Evolutionary conservation across 2,888 invertebrate genomes (phyloP), one percentile per base, ranked within the genome.

Genomic region (Magallana nippona): DNA sequence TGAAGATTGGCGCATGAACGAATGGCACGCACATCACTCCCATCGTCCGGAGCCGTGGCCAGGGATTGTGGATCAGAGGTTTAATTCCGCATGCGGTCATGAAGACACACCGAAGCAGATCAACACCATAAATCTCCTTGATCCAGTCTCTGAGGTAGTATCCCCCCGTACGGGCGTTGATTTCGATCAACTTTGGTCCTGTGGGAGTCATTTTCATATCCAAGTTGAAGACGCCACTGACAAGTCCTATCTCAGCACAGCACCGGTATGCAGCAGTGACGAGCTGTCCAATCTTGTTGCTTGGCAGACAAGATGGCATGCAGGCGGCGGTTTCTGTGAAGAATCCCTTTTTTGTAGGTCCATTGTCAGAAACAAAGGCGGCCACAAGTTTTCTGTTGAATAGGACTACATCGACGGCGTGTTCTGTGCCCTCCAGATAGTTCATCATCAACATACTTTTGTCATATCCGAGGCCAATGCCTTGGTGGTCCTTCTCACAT

Each of bases 361-460:
- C 91, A 83, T 91, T 91, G 82, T 91, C 91, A 10, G 89, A 89
- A 13, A 91, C 83, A 79, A 90, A 90, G 1, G 91, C 91, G 2
- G 88, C 89, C 11, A 91, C 63, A n/a, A 90, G 82, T 77, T 89
- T 87, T 27, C 90, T 62, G 13, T 89, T 82, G 71, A 83, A 90
- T 3, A 91, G 86, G 27, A 89, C 85, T 10, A 91, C 63, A 63
- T 91, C 91, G 1, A 91, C 87, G 79, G 91, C 90, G 80, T 91
- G 91, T 83, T 91, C 90, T 0, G 89, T 89, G 2, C 91, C 91
- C 1, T 78, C 63, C 5, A 87, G 63, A 56, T 83, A 88, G 5
- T 90, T 88, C 88, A 90, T 89, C 55, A 89, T 79, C 44, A 89
- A 32, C 85, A 91, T 85, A 11, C 84, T 71, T 62, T 89, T 88